Base-by-base conservation (phyloP, 53 echinoderm and acorn worm genomes). In the Henricia sp. region DNA sequence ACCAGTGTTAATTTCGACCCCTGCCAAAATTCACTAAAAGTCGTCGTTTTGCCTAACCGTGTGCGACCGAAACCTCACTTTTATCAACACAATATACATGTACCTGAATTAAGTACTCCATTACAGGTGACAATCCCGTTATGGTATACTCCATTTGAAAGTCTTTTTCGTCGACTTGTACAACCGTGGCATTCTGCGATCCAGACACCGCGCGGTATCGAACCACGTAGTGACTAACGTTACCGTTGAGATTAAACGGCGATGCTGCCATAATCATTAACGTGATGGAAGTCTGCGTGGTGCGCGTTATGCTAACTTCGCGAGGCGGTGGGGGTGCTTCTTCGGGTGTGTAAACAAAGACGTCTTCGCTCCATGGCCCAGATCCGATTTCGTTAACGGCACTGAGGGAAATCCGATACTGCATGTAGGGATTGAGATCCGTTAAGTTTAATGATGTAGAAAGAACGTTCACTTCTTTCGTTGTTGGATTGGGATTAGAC, bases 171-270 rank as follows among this genome's bases (percentile, higher is more conserved):
- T 41, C 5, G 27, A 64, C 36, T 3, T 38, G 14, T 34, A 6
- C 29, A 9, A 70, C 44, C 20, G 28, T 28, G 0, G 80, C 43
- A 12, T 16, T 39, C 32, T 11, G 4, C 11, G 0, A 5, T 19
- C 20, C 80, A 2, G 32, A 12, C 0, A 10, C 62, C 57, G 5
- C 46, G 11, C 28, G 46, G 21, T 85, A 85, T 21, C 36, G 73
- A 8, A 85, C 24, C 3, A 67, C 2, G 40, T 85, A 85, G 16
- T 72, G 74, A 24, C 39, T 66, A 3, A 85, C 42, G 71, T 63
- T 60, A 4, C 86, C 86, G 33, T 85, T 85, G 2, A 73, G 86
- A 39, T 85, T 85, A 37, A 50, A 46, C 9, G 86, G 74, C 28
- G 58, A 34, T 4, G 86, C 14, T 50, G 86, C 86, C 26, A 37